Conservation (phyloP, 2,888 invertebrate species). For the Microplitis manilae region DNA sequence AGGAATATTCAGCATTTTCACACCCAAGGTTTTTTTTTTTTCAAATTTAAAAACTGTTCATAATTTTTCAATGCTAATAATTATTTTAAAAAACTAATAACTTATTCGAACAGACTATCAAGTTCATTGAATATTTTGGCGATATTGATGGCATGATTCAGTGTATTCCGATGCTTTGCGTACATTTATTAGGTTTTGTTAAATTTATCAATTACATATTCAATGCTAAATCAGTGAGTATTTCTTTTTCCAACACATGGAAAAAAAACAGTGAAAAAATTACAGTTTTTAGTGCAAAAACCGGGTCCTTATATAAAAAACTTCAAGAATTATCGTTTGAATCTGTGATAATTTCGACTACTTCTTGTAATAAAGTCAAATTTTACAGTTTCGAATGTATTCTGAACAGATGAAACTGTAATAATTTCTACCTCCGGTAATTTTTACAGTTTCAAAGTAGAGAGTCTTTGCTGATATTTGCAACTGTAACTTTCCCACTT, state of each 20-base stretch:
- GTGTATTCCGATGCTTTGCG: constrained; percentile 35
- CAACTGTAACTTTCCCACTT: no score
- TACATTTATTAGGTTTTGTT: constrained; percentile 23
- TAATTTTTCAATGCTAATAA: background rate
- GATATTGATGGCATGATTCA: constrained; percentile 45
- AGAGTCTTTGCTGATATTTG: no score
- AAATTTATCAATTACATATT: constrained; percentile 42
- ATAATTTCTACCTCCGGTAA: background rate
- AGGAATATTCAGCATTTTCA: background rate
- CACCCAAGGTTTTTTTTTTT: background rate
- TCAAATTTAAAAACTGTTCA: no score
- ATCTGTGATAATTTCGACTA: no score
- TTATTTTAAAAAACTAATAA: background rate
- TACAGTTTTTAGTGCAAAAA: no score
- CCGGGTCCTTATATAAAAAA: no score
- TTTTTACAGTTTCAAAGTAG: no score
- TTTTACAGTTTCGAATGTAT: background rate
- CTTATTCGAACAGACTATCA: constrained; percentile 30
- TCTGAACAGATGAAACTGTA: constrained; percentile 4
- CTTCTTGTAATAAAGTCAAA: no score
- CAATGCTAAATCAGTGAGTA: constrained; percentile 37
- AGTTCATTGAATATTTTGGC: constrained; percentile 41
- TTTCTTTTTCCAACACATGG: no score
- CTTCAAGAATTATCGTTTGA: no score
- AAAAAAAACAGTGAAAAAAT: no score